phyloP scores from a whole-genome alignment of 2,797 vertebrate species.

The Phrynocephalus vlangalii region DNA sequence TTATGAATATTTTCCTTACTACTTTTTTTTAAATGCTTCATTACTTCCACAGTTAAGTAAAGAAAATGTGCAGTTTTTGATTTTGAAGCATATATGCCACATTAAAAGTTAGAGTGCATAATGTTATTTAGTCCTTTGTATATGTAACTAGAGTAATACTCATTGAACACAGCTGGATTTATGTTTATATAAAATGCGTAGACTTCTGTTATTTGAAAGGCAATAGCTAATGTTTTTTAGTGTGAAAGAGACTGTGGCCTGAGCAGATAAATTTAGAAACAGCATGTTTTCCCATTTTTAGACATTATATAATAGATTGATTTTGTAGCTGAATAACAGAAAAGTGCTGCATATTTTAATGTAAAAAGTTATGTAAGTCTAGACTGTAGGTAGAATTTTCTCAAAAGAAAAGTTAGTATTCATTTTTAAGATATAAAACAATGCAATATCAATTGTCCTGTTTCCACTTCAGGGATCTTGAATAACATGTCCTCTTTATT shows the following conservation, averaged over 20 bases:
- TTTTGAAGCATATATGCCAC: background rate
- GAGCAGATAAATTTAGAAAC: background rate
- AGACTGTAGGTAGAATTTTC: background rate
- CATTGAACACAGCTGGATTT: background rate
- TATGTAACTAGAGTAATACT: background rate
- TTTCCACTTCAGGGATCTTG: background rate
- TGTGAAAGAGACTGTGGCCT: background rate
- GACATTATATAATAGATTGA: background rate
- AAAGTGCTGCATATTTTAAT: background rate
- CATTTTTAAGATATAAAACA: background rate
- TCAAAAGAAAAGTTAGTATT: background rate
- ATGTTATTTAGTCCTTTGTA: background rate
- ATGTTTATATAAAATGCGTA: background rate
- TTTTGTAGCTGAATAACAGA: background rate
- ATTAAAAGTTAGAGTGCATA: background rate
- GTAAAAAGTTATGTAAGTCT: background rate
- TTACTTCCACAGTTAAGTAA: background rate
- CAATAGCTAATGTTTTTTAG: background rate
- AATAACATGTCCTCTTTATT: conserved; percentile 1
- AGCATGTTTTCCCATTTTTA: background rate
- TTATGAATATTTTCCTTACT: too few species aligned
- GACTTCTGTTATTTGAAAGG: background rate
- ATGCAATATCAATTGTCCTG: background rate
- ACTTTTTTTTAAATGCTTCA: too few species aligned
- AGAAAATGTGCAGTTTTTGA: background rate